A percentile compares a stretch with the other conserved stretches of the same genome.
phyloP scores from a whole-genome alignment of 2,113 vertebrate species.

The Cinclus cinclus region DNA sequence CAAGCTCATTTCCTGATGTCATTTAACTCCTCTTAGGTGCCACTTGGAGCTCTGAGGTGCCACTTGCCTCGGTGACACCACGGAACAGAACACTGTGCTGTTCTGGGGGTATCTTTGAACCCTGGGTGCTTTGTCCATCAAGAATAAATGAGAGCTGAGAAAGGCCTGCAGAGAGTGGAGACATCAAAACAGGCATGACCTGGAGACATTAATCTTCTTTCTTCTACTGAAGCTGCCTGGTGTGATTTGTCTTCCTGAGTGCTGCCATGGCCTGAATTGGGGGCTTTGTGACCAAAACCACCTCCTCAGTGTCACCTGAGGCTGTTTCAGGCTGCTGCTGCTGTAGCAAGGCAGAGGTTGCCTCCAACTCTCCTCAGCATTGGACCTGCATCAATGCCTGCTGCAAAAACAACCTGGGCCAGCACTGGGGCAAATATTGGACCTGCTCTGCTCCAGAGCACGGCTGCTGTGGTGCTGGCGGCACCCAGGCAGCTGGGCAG shows the following conservation, averaged over 20 bases:
- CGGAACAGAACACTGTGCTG: neutral
- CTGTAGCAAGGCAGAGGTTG: neutral
- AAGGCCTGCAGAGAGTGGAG: neutral
- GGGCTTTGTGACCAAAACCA: neutral
- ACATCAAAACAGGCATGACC: neutral
- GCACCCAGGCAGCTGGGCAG: neutral
- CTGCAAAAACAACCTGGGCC: neutral
- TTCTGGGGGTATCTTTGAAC: neutral
- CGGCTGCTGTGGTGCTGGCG: neutral
- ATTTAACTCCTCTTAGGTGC: neutral
- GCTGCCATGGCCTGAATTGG: neutral
- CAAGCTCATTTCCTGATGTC: neutral
- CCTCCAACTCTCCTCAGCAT: neutral
- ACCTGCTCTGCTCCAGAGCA: neutral
- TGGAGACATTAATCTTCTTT: neutral
- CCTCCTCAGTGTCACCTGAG: rapidly evolving
- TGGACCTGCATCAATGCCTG: neutral
- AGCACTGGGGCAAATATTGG: neutral
- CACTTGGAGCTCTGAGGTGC: neutral
- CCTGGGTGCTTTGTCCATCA: neutral
- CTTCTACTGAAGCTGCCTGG: neutral
- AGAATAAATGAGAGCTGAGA: neutral
- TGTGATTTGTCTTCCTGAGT: neutral
- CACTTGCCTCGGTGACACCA: neutral
- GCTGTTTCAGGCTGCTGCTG: neutral